Conservation (phyloP, 2,113 vertebrate genomes). For the Colossoma macropomum region DNA sequence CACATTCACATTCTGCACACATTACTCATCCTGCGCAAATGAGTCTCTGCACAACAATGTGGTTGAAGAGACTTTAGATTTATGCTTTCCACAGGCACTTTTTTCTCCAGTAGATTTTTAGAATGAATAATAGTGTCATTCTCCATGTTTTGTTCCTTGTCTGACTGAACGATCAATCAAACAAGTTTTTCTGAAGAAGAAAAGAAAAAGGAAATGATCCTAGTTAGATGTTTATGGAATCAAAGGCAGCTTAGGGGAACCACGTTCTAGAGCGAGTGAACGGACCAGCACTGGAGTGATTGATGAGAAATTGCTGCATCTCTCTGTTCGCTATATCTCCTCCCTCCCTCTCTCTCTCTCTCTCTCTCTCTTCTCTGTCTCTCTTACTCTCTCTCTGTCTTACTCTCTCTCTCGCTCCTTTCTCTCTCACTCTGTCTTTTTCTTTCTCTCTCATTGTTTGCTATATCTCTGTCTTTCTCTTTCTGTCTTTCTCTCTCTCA, state of each 20-base stretch:
- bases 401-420: neutral
- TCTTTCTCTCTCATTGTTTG: too few species aligned
- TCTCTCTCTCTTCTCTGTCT: neutral
- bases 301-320: constrained; percentile 11
- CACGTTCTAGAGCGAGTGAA: neutral
- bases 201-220: constrained; percentile 29
- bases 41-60: neutral
- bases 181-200: neutral
- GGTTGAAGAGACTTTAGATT: constrained; percentile 33
- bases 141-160: constrained; percentile 22
- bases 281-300: constrained; percentile 16
- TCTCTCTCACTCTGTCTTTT: too few species aligned
- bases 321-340: neutral
- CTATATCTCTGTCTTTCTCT: too few species aligned
- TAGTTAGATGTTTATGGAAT: constrained; percentile 36
- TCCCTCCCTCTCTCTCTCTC: neutral
- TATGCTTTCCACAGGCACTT: constrained; percentile 4
- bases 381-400: neutral
- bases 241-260: neutral
- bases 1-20: neutral
- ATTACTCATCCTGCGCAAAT: neutral
- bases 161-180: constrained; percentile 31
- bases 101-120: constrained; percentile 18
- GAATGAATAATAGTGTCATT: constrained; percentile 34
- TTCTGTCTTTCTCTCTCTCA: too few species aligned